These are phyloP conservation scores for Esperia sulphurella DNA, from an alignment of 2,888 invertebrate species.

Conservation along the genomic window DNA sequence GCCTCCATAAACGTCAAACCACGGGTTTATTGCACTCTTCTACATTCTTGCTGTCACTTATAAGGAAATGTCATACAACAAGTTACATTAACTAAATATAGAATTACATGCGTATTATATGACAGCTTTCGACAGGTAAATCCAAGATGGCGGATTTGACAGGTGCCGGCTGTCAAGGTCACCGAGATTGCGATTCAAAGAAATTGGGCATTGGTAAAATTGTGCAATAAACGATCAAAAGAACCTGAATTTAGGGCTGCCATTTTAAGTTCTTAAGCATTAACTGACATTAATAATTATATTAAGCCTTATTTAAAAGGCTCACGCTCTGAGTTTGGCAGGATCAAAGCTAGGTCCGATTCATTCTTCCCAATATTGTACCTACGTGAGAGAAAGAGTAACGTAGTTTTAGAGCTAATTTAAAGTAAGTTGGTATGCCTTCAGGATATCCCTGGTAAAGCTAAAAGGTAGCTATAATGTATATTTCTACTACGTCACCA, in stretches of 20 bases:
- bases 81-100: too few species aligned
- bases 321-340: too few species aligned
- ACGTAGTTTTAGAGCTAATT: too few species aligned
- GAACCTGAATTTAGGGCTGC: conserved; percentile 5
- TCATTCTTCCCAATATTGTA: too few species aligned
- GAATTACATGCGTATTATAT: not conserved
- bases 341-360: too few species aligned
- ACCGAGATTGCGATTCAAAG: conserved; percentile 13
- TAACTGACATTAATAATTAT: too few species aligned
- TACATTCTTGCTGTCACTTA: conserved; percentile 6
- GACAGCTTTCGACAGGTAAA: conserved; percentile 21
- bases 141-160: conserved; percentile 25
- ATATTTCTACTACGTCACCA: too few species aligned
- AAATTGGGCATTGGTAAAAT: conserved; percentile 20
- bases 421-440: too few species aligned
- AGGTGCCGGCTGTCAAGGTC: conserved; percentile 29
- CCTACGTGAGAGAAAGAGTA: too few species aligned
- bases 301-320: not conserved
- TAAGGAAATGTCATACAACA: conserved; percentile 12
- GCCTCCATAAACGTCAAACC: not conserved
- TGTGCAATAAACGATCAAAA: conserved; percentile 12
- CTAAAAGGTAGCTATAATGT: too few species aligned
- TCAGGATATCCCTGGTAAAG: too few species aligned
- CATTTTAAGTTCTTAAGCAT: conserved; percentile 2
- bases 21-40: conserved; percentile 3